These are phyloP conservation scores for Tipula vernalis DNA, from an alignment of 2,888 invertebrate species.

Conservation along the genomic window DNA sequence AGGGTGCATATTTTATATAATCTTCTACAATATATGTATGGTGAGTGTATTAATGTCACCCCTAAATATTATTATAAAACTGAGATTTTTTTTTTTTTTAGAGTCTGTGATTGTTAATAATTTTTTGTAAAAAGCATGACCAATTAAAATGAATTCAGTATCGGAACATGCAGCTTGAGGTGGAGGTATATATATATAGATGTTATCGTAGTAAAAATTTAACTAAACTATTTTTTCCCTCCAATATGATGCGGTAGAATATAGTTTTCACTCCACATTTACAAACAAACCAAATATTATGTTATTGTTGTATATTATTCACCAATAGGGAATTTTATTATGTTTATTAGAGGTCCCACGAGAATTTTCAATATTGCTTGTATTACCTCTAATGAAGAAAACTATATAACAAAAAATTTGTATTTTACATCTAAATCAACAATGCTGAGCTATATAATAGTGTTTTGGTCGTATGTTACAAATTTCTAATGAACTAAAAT, in stretches of 20 bases:
- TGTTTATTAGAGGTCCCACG: background rate
- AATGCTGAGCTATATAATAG: background rate
- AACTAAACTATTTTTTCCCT: background rate
- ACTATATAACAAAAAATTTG: background rate
- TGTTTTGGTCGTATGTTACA: background rate
- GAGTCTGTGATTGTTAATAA: background rate
- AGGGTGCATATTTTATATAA: background rate
- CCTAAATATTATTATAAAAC: background rate
- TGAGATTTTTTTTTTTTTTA: background rate
- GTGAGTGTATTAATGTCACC: background rate
- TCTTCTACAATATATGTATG: too few species aligned
- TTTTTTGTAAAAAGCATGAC: background rate
- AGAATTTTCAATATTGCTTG: background rate
- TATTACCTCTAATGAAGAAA: conserved; percentile 1
- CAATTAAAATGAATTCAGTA: background rate
- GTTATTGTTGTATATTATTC: background rate
- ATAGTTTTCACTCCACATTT: background rate
- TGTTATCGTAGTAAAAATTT: background rate
- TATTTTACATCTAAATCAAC: background rate
- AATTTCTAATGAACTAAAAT: background rate
- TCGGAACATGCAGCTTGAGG: background rate
- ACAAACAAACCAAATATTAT: background rate
- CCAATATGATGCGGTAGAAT: background rate
- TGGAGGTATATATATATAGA: background rate
- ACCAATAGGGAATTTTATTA: background rate